A percentile compares a stretch with the other conserved stretches of the same genome.
Conservation (phyloP, 37 sponge, comb jelly and placozoan genomes). For the Sycon ciliatum region DNA sequence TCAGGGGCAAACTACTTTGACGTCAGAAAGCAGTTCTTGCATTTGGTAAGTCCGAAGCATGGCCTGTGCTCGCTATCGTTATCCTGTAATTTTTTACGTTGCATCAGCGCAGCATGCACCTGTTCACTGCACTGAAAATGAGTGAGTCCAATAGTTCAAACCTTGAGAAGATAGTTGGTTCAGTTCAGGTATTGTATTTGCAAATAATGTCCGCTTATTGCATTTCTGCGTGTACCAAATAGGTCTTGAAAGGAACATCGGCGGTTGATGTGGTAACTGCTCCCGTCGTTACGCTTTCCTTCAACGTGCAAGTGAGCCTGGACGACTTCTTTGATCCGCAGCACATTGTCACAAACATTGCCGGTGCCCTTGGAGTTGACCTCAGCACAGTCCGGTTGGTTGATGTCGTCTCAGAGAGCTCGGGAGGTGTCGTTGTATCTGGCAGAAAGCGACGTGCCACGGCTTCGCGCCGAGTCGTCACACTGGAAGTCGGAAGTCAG, state of each 20-base stretch:
- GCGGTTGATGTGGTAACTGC: constrained; percentile 63
- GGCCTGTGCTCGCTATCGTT: background rate
- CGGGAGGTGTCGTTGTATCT: too few relatives aligned
- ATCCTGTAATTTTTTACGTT: background rate
- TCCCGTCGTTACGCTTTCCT: constrained; percentile 63
- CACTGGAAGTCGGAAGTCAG: too few relatives aligned
- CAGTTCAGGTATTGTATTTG: background rate
- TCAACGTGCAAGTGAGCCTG: constrained; percentile 52
- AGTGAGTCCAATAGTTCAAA: too few relatives aligned
- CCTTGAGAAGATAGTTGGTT: too few relatives aligned
- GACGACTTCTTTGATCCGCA: constrained; percentile 64
- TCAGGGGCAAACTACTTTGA: constrained; percentile 70
- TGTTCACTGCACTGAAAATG: background rate
- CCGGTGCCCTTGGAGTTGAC: constrained; percentile 55
- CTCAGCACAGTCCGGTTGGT: constrained; percentile 51
- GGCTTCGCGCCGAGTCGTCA: too few relatives aligned
- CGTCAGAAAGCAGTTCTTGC: constrained; percentile 39
- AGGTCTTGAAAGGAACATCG: constrained; percentile 56
- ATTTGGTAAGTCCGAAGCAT: constrained; percentile 35
- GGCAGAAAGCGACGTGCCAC: too few relatives aligned
- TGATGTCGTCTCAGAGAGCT: constrained; percentile 57
- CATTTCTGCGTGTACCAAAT: too few relatives aligned
- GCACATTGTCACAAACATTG: constrained; percentile 51
- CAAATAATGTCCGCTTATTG: too few relatives aligned
- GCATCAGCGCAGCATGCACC: background rate